Base-by-base conservation (phyloP, 1,140 invertebrate genomes). In the Zaprionus nigranus region DNA sequence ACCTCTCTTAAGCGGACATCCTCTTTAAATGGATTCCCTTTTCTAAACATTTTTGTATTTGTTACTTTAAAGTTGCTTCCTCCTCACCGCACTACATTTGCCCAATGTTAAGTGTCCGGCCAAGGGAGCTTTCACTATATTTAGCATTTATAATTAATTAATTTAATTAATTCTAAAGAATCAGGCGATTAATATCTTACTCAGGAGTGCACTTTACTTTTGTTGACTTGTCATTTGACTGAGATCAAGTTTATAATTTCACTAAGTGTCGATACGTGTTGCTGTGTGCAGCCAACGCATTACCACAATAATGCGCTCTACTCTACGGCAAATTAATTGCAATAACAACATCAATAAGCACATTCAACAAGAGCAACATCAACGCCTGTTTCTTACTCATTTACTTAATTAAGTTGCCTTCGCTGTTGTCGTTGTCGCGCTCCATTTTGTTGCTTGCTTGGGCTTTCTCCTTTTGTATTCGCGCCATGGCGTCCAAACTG, bases 321-420 rank as follows among this genome's bases (percentile, higher is more conserved):
- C 11, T 34, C 46, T 51, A 5, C 2, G 20, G 9, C 11, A 49
- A 66, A 43, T 57, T 58, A 34, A 34, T 49, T 12, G 30, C 13
- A 63, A 58, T 38, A 65, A 53, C 30, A 72, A 58, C 15, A 49
- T 46, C n/a, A 49, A 64, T 43, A 65, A 40, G n/a, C n/a, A 46
- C 40, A 46, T 9, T 46, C 63, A 66, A 22, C 43, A 67, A 63
- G 28, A 64, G 56, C 63, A 77, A n/a, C 64, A 63, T 73, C 63
- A 79, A 76, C 80, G 76, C 66, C 80, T 73, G 77, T 49, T 72
- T 81, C 82, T 75, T 70, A 61, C 77, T 88, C 80, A 83, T 87
- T 87, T 87, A 69, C 80, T 88, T 82, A 88, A 87, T 87, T 87
- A 74, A 88, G 84, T 88, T 82, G 80, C 30, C 30, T 34, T 34